Conservation (phyloP, 2,888 invertebrate species). For the Darwinula stevensoni region DNA sequence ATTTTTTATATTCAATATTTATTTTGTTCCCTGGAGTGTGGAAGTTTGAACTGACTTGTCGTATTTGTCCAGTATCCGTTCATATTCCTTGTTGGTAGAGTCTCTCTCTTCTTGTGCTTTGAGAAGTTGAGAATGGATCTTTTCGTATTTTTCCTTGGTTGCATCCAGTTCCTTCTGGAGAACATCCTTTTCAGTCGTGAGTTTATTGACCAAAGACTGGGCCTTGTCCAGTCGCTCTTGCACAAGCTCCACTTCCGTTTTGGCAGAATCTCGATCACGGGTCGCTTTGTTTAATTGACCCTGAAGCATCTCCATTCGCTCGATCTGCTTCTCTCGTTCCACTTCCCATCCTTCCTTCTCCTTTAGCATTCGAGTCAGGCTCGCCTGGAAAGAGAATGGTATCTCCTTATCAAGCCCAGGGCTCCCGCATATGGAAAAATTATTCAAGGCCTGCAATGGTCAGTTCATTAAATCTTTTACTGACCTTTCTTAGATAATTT, state of each 20-base stretch:
- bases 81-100: constrained; percentile 59
- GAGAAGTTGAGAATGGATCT: constrained; percentile 34
- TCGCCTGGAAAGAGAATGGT: constrained; percentile 23
- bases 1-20: not conserved
- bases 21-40: too few species aligned
- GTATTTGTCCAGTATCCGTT: constrained; percentile 55
- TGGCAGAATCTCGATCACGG: constrained; percentile 50
- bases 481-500: too few species aligned
- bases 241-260: constrained; percentile 54
- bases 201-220: constrained; percentile 48
- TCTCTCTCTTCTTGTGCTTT: constrained; percentile 67
- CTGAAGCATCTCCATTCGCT: constrained; percentile 47
- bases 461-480: too few species aligned
- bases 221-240: constrained; percentile 69
- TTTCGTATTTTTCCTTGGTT: constrained; percentile 64
- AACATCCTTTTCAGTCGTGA: constrained; percentile 28
- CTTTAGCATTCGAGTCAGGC: constrained; percentile 49
- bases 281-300: constrained; percentile 50
- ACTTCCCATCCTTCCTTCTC: constrained; percentile 54
- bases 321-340: constrained; percentile 48
- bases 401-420: too few species aligned
- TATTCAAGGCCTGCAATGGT: too few species aligned
- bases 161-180: constrained; percentile 54
- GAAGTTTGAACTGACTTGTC: constrained; percentile 11
- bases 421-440: too few species aligned